Evolutionary conservation across 2,797 vertebrate genomes (phyloP), one percentile per base, ranked within the genome.

Genomic region (Artibeus lituratus): DNA sequence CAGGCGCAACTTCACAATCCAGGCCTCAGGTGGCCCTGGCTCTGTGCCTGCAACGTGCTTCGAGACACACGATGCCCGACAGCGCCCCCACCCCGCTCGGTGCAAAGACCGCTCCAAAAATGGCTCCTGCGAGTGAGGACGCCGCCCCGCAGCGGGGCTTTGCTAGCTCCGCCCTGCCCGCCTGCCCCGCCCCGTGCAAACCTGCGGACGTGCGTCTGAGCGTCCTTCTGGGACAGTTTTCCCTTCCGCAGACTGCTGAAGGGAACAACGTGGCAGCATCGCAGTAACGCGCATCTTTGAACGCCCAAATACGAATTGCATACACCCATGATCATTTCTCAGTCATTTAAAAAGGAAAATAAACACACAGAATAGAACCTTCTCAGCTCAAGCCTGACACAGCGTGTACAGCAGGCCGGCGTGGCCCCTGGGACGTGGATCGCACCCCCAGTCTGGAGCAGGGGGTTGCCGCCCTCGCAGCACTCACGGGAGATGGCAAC

Each of bases 401-500:
- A 87, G 78, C 72, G 29, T 24, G 55, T 15, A 3, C 0, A 29
- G 5, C 2, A 32, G 10, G 69, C 3, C 14, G 26, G 11, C 35
- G 7, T 62, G 26, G 14, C 42, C 3, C 21, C 0, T 4, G 24
- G 39, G n/a, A 10, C 7, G 2, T 0, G 19, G 42, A 26, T 18
- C 15, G 2, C 5, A 6, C 5, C 2, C 3, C n/a, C 81, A 2
- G 9, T 19, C 24, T 15, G 10, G 37, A n/a, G 3, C 8, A 44
- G 10, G 10, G 3, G 5, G 18, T 16, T 70, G 2, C 8, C 5
- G 29, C 5, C 10, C 10, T 8, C 73, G 16, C 4, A 26, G 42
- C 29, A 1, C 9, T 0, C 15, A 4, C 24, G 7, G 14, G 6
- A 6, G 14, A 29, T 10, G 1, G 24, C 6, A 24, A 18, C 21